Evolutionary conservation across 2,888 invertebrate species (phyloP), one percentile per base, ranked within the genome.

Genomic region (Sclerodermus sp.): DNA sequence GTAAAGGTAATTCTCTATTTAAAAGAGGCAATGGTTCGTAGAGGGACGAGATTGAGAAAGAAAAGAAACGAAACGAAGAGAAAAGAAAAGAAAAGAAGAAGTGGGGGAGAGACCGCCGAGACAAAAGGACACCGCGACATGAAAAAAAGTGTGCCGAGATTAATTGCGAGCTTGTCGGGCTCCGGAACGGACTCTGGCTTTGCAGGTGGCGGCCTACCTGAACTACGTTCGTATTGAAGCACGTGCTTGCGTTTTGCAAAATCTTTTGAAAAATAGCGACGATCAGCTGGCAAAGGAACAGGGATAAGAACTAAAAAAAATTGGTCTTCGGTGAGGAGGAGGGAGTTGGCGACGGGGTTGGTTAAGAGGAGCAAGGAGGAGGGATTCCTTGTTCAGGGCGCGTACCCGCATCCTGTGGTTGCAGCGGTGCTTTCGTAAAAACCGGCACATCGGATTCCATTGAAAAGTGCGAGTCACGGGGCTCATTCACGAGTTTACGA

Each of bases 251-350:
- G 44, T 51, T 62, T 60, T 58, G 66, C 63, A 54, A 67, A 63
- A 60, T 55, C 62, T 60, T 64, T 66, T 66, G 48, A 70, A 66
- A 55, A 53, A 53, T 45, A 42, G 37, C 37, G 46, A 51, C 52
- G 67, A 70, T 70, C 70, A 70, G 70, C 70, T 70, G 70, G 67
- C 70, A 36, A 50, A 55, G 23, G 42, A 42, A 34, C 3, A 23
- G 8, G 23, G 23, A 23, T 23, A 23, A 23, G 8, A 23, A 23
- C 23, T 8, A 38, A 18, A 52, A 50, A 51, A 55, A 31, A 31
- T 31, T 12, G 8, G 31, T 31, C 31, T 31, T 31, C 12, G 31
- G 12, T 31, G 31, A 31, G 31, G 31, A 12, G 12, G 31, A 9
- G 12, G 12, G 31, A 31, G n/a, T n/a, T n/a, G n/a, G n/a, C 12